Evolutionary conservation across 2,888 invertebrate genomes (phyloP).

Genomic region (Ichneumoninae sp.): DNA sequence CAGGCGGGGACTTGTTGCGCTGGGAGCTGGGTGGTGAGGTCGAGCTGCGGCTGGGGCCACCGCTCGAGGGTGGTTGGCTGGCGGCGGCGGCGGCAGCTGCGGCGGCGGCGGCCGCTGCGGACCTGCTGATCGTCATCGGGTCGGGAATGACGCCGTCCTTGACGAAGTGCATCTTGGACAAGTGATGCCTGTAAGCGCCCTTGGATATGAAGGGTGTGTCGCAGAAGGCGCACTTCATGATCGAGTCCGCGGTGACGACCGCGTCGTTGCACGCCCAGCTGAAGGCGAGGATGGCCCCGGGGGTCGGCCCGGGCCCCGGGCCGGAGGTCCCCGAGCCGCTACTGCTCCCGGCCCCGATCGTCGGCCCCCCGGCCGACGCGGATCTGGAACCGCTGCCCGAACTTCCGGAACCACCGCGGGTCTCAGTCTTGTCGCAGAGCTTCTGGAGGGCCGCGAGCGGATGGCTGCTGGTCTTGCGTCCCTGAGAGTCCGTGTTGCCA

Average conservation of each 20-base stretch:
- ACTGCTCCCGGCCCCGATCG: conserved; percentile 84
- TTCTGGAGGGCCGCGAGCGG: conserved; percentile 97
- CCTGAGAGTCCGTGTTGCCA: conserved; percentile 85
- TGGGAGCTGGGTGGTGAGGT: conserved; percentile 85
- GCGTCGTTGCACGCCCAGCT: conserved; percentile 98
- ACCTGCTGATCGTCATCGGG: conserved; percentile 85
- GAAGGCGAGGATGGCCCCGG: conserved; percentile 94
- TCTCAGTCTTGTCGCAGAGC: conserved; percentile 97
- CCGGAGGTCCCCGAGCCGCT: conserved; percentile 76
- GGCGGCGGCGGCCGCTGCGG: conserved; percentile 86
- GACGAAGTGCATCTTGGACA: conserved; percentile 98
- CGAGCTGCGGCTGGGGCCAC: conserved; percentile 77
- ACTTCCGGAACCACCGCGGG: conserved; percentile 85
- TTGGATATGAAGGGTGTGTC: conserved; percentile 98
- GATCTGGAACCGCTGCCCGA: conserved; percentile 83
- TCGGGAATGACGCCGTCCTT: conserved; percentile 95
- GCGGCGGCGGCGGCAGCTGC: conserved; percentile 75
- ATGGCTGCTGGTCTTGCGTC: conserved; percentile 91
- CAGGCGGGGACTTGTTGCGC: conserved; percentile 86
- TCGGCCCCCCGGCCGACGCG: conserved; percentile 79
- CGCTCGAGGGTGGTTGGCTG: conserved; percentile 83
- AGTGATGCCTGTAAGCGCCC: conserved; percentile 97
- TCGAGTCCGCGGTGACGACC: conserved; percentile 93
- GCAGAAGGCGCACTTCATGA: conserved; percentile 97
- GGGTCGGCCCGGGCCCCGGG: conserved; percentile 86